These are phyloP conservation scores for Tipula lateralis DNA, from an alignment of 2,888 invertebrate genomes.

Conservation along the genomic window DNA sequence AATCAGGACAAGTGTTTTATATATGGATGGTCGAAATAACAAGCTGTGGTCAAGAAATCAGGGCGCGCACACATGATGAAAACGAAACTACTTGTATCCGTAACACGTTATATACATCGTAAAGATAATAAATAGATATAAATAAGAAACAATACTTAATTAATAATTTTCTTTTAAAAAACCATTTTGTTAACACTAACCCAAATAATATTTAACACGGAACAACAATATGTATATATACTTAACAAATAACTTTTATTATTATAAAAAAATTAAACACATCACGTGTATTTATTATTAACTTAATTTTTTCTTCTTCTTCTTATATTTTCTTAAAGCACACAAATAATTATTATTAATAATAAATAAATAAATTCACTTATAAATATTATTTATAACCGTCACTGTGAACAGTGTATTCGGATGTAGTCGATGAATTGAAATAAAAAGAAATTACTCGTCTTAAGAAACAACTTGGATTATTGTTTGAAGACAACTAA, in stretches of 20 bases:
- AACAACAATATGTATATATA: no score
- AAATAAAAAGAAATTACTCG: neutral
- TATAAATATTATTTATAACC: neutral
- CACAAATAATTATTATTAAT: neutral
- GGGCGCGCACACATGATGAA: neutral
- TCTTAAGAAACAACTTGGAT: neutral
- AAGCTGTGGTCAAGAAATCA: neutral
- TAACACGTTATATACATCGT: no score
- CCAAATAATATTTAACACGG: conserved; percentile 28
- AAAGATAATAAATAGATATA: no score
- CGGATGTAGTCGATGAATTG: neutral
- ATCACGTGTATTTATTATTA: conserved; percentile 25
- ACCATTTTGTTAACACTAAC: neutral
- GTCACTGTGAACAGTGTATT: neutral
- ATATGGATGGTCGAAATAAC: neutral
- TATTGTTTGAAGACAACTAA: neutral
- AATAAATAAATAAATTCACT: no score
- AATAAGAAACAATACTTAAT: neutral
- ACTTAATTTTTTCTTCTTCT: neutral
- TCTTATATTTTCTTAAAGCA: neutral
- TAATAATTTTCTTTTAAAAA: neutral
- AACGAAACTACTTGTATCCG: neutral
- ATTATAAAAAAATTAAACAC: neutral
- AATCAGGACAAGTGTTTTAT: neutral
- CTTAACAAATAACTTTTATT: neutral